These are phyloP conservation scores for Onchidella celtica DNA, from an alignment of 2,888 invertebrate genomes.

Conservation along the genomic window DNA sequence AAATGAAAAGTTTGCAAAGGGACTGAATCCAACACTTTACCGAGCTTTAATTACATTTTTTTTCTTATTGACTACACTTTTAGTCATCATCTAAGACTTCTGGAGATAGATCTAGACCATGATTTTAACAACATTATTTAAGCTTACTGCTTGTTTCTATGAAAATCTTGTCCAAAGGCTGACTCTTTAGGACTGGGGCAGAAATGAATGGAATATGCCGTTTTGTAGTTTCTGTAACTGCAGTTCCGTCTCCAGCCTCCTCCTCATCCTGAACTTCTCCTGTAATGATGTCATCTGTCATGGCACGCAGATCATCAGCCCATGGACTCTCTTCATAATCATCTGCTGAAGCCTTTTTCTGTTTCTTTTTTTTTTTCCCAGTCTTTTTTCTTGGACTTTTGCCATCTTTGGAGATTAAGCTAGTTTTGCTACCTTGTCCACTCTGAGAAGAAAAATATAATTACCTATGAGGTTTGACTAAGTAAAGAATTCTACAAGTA, in stretches of 20 bases:
- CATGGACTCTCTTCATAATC: slow-evolving; percentile 66
- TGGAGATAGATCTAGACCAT: too few relatives aligned
- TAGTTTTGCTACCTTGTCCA: slow-evolving; percentile 72
- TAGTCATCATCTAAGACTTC: too few relatives aligned
- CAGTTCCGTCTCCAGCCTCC: slow-evolving; percentile 31
- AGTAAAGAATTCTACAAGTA: neutral
- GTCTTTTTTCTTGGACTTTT: slow-evolving; percentile 63
- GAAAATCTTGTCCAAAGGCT: slow-evolving; percentile 72
- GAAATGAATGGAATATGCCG: slow-evolving; percentile 61
- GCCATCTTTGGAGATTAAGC: slow-evolving; percentile 64
- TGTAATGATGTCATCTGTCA: slow-evolving; percentile 69
- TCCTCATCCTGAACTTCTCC: slow-evolving; percentile 33
- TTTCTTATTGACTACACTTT: too few relatives aligned
- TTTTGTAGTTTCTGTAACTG: too few relatives aligned
- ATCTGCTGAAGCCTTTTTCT: slow-evolving; percentile 58
- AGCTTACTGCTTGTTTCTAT: slow-evolving; percentile 73
- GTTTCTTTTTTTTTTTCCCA: slow-evolving; percentile 64
- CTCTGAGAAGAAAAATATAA: slow-evolving; percentile 58
- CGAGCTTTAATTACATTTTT: too few relatives aligned
- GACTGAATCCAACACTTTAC: too few relatives aligned
- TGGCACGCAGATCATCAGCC: slow-evolving; percentile 65
- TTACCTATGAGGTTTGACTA: neutral
- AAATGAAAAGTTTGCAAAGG: too few relatives aligned
- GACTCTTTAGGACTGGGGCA: slow-evolving; percentile 62
- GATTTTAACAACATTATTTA: too few relatives aligned